phyloP scores from a whole-genome alignment of 2,888 invertebrate species.

The Unio delphinus region DNA sequence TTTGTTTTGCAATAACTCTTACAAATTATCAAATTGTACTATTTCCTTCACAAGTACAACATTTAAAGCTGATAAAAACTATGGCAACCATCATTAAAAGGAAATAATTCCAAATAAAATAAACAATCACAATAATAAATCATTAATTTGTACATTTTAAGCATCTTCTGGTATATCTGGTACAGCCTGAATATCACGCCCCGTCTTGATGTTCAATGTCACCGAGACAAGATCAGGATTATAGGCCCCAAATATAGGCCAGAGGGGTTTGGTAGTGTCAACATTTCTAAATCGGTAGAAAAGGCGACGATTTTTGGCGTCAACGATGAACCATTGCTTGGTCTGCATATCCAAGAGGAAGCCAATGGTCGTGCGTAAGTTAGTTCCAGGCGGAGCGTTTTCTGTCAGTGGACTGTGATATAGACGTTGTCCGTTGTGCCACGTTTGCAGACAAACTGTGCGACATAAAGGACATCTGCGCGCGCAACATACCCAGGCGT shows the following conservation, averaged over 20 bases:
- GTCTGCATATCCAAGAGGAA: slow-evolving; percentile 41
- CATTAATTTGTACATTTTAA: slow-evolving; percentile 6
- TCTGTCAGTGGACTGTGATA: slow-evolving; percentile 41
- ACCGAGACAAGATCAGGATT: slow-evolving; percentile 42
- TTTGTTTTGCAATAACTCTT: no score
- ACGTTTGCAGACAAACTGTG: slow-evolving; percentile 45
- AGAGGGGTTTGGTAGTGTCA: slow-evolving; percentile 39
- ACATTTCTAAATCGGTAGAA: slow-evolving; percentile 40
- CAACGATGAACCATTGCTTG: slow-evolving; percentile 42
- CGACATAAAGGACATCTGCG: slow-evolving; percentile 47
- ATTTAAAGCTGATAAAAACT: no score
- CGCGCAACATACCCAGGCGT: slow-evolving; percentile 41
- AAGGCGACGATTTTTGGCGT: slow-evolving; percentile 38
- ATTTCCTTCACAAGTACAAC: no score
- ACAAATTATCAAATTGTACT: no score
- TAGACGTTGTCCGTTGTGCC: slow-evolving; percentile 42
- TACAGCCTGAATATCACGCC: slow-evolving; percentile 39
- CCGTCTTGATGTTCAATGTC: slow-evolving; percentile 35
- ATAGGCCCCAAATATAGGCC: slow-evolving; percentile 48
- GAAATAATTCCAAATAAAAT: no score
- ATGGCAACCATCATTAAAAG: no score
- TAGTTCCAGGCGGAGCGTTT: slow-evolving; percentile 42
- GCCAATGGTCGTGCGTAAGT: slow-evolving; percentile 39
- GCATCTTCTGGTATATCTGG: slow-evolving; percentile 39
- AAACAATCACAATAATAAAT: background rate